phyloP scores from a whole-genome alignment of 2,113 vertebrate genomes.

The Tragelaphus strepsiceros region DNA sequence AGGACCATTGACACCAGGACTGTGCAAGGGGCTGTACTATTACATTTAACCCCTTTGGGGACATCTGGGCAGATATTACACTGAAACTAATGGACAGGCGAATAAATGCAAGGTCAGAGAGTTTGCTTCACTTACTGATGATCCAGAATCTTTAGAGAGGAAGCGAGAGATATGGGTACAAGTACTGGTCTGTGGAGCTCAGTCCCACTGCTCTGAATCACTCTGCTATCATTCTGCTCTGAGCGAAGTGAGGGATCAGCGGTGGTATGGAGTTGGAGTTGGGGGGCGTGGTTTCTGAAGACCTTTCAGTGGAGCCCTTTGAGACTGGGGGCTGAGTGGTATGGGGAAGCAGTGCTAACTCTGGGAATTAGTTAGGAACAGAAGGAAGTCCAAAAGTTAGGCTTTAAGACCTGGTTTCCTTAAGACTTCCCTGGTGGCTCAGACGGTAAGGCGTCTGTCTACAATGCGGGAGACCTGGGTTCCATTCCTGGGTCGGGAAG shows the following conservation, averaged over 20 bases:
- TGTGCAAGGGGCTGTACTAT: not conserved
- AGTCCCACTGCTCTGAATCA: not conserved
- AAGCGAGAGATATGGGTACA: not conserved
- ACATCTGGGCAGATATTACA: accelerated
- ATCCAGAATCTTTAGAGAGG: not conserved
- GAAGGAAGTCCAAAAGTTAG: not conserved
- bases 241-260: not conserved
- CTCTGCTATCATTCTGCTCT: not conserved
- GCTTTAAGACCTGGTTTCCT: not conserved
- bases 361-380: not conserved
- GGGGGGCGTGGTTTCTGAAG: accelerated
- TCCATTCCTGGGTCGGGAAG: too few species aligned
- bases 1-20: not conserved
- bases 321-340: not conserved
- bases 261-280: accelerated
- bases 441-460: too few species aligned
- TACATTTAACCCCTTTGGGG: not conserved
- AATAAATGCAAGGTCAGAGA: not conserved
- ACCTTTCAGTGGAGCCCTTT: not conserved
- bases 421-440: too few species aligned
- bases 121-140: not conserved
- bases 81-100: not conserved
- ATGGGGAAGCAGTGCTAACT: not conserved
- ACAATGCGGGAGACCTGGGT: too few species aligned
- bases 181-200: not conserved